A percentile compares a stretch with the other conserved stretches of the same genome.
Evolutionary conservation across 2,888 invertebrate species (phyloP).

Genomic region (Cephus nigrinus): DNA sequence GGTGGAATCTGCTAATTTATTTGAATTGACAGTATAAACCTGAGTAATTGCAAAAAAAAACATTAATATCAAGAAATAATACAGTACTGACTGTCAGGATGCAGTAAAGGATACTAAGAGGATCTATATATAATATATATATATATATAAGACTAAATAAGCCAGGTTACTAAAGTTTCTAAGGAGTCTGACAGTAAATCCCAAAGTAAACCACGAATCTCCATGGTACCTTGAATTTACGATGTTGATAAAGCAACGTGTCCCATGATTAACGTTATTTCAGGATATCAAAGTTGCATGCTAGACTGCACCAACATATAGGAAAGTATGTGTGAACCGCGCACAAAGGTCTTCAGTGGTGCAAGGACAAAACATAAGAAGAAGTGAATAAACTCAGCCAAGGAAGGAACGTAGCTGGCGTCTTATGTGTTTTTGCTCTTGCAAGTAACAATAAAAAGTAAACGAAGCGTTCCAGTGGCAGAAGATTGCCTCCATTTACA

Average conservation of each 20-base stretch:
- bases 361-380: not conserved
- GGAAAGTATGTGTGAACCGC: not conserved
- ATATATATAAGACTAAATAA: not conserved
- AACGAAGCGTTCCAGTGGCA: not conserved
- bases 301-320: not conserved
- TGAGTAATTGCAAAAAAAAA: not conserved
- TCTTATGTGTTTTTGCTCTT: not conserved
- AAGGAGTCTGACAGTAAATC: not conserved
- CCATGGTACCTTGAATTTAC: not conserved
- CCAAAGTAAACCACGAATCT: not conserved
- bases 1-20: not conserved
- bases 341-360: not conserved
- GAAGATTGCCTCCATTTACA: not conserved
- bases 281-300: not conserved
- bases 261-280: not conserved
- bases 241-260: not conserved
- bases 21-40: not conserved
- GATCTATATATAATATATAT: not conserved
- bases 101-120: not conserved
- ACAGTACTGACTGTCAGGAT: not conserved
- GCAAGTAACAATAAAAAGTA: not conserved
- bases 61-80: not conserved
- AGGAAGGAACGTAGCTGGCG: not conserved
- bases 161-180: not conserved
- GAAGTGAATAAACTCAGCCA: not conserved